These are phyloP conservation scores for Carassius gibelio DNA, from an alignment of 2,113 vertebrate species.

Conservation along the genomic window DNA sequence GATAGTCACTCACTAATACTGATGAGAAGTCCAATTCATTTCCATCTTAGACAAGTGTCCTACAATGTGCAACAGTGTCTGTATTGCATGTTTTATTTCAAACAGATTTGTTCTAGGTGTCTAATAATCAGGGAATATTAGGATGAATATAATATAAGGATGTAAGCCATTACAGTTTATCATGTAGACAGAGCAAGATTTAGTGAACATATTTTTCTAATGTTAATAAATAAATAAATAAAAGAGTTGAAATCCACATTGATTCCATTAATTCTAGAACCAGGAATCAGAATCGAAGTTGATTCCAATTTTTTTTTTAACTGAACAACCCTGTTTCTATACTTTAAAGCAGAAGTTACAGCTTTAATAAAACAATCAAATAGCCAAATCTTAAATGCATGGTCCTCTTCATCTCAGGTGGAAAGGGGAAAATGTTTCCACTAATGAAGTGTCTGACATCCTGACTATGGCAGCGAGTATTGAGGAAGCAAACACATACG, in stretches of 20 bases:
- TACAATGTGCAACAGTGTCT: neutral
- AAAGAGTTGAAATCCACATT: neutral
- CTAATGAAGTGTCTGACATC: conserved; percentile 81
- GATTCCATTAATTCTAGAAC: neutral
- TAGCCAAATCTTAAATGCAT: neutral
- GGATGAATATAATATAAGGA: too few relatives aligned
- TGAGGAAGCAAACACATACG: conserved; percentile 81
- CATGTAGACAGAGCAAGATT: too few relatives aligned
- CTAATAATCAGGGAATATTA: too few relatives aligned
- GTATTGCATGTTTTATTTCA: too few relatives aligned
- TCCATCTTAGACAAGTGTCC: neutral
- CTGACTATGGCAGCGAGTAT: conserved; percentile 71
- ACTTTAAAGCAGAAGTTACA: neutral
- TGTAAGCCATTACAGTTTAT: too few relatives aligned
- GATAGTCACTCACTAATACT: neutral
- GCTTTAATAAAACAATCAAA: neutral
- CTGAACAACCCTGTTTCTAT: neutral
- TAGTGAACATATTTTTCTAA: neutral
- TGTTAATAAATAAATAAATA: too few relatives aligned
- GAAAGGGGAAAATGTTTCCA: conserved; percentile 90
- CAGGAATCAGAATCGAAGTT: neutral
- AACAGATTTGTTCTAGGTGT: too few relatives aligned
- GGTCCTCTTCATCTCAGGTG: conserved; percentile 71
- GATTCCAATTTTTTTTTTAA: neutral
- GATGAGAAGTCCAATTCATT: neutral